These are phyloP conservation scores for Caenorhabditis drosophilae DNA, from an alignment of 2,888 invertebrate species.

Conservation along the genomic window DNA sequence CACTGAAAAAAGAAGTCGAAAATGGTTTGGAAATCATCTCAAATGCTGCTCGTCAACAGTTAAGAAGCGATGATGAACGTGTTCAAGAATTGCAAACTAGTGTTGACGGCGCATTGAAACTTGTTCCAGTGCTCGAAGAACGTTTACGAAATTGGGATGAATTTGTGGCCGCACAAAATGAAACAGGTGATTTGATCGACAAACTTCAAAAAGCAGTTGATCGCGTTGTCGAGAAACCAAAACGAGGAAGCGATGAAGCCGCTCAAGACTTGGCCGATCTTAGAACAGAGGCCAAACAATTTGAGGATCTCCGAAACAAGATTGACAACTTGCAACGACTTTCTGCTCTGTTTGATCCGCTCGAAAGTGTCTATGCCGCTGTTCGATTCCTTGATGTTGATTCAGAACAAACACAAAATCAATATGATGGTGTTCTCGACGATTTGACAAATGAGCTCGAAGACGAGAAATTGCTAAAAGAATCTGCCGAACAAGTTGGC, in stretches of 20 bases:
- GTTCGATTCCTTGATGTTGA: conserved; percentile 58
- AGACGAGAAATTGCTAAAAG: conserved; percentile 44
- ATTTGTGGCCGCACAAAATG: conserved; percentile 50
- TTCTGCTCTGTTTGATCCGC: conserved; percentile 50
- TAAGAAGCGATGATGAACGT: no score
- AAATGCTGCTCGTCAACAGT: conserved; percentile 10
- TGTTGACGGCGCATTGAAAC: conserved; percentile 31
- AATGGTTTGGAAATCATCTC: conserved; percentile 20
- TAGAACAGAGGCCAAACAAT: conserved; percentile 13
- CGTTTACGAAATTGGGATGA: conserved; percentile 41
- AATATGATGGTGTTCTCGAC: conserved; percentile 44
- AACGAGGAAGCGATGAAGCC: conserved; percentile 33
- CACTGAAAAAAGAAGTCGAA: conserved; percentile 35
- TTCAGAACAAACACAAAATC: conserved; percentile 45
- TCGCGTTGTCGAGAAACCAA: conserved; percentile 32
- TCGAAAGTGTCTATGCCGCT: conserved; percentile 52
- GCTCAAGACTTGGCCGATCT: conserved; percentile 32
- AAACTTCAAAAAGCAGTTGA: conserved; percentile 42
- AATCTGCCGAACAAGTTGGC: conserved; percentile 44
- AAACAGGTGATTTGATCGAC: conserved; percentile 44
- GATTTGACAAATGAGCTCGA: conserved; percentile 39
- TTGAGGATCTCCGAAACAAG: conserved; percentile 27
- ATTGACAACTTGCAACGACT: conserved; percentile 43
- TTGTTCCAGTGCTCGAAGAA: conserved; percentile 40
- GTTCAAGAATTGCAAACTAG: conserved; percentile 27